Percentiles rank a stretch among this genome's conserved stretches.
Evolutionary conservation across 1,140 invertebrate species (phyloP).

Genomic region (Anoplolepis gracilipes): DNA sequence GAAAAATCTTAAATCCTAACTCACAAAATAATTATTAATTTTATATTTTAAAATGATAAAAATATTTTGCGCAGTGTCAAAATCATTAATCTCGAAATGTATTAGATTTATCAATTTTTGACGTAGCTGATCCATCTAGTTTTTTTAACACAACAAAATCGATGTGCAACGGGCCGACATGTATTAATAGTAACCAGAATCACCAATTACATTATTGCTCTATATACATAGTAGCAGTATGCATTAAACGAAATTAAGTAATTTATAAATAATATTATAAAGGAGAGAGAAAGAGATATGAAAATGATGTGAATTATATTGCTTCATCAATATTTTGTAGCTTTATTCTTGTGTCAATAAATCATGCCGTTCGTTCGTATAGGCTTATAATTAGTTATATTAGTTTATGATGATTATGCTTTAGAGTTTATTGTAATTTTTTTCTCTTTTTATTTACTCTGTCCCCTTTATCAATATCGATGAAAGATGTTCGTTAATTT

Average conservation of each 20-base stretch:
- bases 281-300: background rate
- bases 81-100: too few species aligned
- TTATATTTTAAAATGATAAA: too few species aligned
- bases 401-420: background rate
- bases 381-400: background rate
- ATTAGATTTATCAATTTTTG: too few species aligned
- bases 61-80: too few species aligned
- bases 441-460: background rate
- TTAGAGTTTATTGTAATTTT: background rate
- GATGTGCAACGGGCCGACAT: background rate
- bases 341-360: background rate
- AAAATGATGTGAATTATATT: background rate
- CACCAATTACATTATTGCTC: conserved; percentile 7
- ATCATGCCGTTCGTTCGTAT: background rate
- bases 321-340: background rate
- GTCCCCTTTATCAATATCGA: conserved; percentile 9
- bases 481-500: conserved; percentile 49
- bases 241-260: background rate
- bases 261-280: background rate
- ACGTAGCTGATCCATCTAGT: too few species aligned
- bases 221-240: too few species aligned
- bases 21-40: too few species aligned
- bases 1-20: too few species aligned
- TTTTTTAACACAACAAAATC: background rate
- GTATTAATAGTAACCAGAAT: conserved; percentile 11